These are phyloP conservation scores for Hetaerina titia DNA, from an alignment of 2,888 invertebrate genomes.

Conservation along the genomic window DNA sequence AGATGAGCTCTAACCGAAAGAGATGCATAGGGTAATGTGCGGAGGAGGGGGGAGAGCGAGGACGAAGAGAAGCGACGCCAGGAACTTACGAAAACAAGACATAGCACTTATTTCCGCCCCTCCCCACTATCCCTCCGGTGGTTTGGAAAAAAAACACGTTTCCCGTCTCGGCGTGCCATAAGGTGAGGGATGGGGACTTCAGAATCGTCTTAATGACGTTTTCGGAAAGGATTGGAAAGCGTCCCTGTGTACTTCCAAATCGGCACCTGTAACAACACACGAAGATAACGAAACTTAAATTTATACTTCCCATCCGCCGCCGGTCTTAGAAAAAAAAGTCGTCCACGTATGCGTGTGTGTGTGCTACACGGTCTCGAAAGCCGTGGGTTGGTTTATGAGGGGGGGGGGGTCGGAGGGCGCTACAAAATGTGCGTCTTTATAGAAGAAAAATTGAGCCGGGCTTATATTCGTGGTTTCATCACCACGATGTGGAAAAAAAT, in stretches of 20 bases:
- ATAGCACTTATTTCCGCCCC: neutral
- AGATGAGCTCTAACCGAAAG: no score
- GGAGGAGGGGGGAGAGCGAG: neutral
- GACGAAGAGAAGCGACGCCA: neutral
- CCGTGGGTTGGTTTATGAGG: neutral
- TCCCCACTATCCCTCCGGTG: neutral
- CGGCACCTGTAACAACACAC: neutral
- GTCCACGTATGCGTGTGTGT: neutral
- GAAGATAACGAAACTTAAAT: neutral
- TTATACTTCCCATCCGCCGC: neutral
- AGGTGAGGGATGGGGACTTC: no score
- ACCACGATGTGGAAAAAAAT: neutral
- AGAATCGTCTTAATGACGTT: no score
- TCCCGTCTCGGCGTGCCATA: neutral
- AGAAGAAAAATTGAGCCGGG: neutral
- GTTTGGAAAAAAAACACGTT: neutral
- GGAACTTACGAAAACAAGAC: neutral
- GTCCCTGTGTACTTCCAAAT: neutral
- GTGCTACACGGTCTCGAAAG: conserved; percentile 9
- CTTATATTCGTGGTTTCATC: neutral
- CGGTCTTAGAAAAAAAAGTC: neutral
- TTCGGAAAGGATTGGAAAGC: neutral
- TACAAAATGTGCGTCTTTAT: neutral
- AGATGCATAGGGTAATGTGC: no score
- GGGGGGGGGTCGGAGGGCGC: neutral